Conservation (phyloP, 2,888 invertebrate species). For the Pimpla rufipes region DNA sequence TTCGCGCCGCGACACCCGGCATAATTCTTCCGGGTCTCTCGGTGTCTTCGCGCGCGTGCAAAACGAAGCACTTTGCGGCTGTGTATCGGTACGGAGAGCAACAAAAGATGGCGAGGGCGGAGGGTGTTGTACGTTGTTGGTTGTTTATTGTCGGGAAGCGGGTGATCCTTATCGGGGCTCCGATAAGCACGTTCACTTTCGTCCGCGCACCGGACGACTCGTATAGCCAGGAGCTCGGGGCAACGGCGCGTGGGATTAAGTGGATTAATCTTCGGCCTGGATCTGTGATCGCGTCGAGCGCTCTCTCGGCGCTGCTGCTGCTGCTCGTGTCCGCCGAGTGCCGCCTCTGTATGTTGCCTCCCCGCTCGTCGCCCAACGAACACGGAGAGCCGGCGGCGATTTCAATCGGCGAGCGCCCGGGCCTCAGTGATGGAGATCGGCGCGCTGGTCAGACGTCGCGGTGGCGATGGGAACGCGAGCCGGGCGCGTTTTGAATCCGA, state of each 20-base stretch:
- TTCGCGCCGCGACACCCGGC: not conserved
- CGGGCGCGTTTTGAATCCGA: not conserved
- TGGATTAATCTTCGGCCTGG: constrained; percentile 67
- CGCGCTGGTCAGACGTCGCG: not conserved
- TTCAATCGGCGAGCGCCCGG: not conserved
- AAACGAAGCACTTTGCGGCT: too few species aligned
- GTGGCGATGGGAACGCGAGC: not conserved
- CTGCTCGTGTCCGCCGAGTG: not conserved
- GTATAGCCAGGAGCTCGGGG: not conserved
- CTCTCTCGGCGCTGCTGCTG: constrained; percentile 5
- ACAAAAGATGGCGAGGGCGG: too few species aligned
- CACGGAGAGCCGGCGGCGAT: not conserved
- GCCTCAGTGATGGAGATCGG: not conserved
- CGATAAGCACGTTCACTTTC: constrained; percentile 33
- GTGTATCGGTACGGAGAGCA: too few species aligned
- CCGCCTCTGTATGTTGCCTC: not conserved
- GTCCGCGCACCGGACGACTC: constrained; percentile 21
- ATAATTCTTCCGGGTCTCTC: not conserved
- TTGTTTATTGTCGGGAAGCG: constrained; percentile 41
- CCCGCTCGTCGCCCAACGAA: not conserved
- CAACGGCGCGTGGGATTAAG: constrained; percentile 58
- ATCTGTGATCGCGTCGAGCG: constrained; percentile 36
- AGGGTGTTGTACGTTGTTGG: too few species aligned
- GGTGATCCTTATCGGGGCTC: constrained; percentile 26
- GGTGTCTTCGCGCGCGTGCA: too few species aligned